These are phyloP conservation scores for Platerodrilus igneus DNA, from an alignment of 2,888 invertebrate genomes.

Conservation along the genomic window DNA sequence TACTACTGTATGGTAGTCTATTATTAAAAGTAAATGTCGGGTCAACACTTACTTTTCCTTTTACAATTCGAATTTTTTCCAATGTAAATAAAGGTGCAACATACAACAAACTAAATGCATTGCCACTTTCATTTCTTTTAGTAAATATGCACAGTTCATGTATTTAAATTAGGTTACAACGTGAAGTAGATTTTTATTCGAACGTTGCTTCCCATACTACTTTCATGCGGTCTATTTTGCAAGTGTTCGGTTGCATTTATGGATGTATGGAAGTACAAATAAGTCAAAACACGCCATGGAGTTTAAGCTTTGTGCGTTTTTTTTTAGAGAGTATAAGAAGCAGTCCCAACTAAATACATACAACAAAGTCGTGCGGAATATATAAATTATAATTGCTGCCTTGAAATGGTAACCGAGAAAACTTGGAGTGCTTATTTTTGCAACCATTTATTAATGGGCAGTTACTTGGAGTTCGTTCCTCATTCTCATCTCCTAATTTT, in stretches of 20 bases:
- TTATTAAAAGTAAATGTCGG: too few relatives aligned
- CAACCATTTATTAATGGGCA: too few relatives aligned
- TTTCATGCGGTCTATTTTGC: slow-evolving; percentile 3
- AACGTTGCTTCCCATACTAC: slow-evolving; percentile 1
- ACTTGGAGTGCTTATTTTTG: too few relatives aligned
- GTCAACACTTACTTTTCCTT: too few relatives aligned
- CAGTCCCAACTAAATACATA: background rate
- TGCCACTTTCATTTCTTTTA: too few relatives aligned
- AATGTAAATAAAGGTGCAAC: too few relatives aligned
- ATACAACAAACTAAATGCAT: too few relatives aligned
- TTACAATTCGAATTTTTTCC: too few relatives aligned
- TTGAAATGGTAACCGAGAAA: too few relatives aligned
- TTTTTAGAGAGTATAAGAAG: slow-evolving; percentile 2
- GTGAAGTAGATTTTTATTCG: slow-evolving; percentile 9
- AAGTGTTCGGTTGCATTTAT: slow-evolving; percentile 5
- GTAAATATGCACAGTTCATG: background rate
- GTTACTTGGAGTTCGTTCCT: too few relatives aligned
- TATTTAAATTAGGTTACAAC: slow-evolving; percentile 12
- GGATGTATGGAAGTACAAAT: background rate
- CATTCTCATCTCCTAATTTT: too few relatives aligned
- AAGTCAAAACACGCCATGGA: background rate
- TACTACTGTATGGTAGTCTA: too few relatives aligned
- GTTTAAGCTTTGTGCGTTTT: slow-evolving; percentile 8
- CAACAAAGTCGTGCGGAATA: slow-evolving; percentile 6
- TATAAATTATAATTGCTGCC: slow-evolving; percentile 1